Conservation (phyloP, 2,888 invertebrate species). For the Dasysyrphus albostriatus region DNA sequence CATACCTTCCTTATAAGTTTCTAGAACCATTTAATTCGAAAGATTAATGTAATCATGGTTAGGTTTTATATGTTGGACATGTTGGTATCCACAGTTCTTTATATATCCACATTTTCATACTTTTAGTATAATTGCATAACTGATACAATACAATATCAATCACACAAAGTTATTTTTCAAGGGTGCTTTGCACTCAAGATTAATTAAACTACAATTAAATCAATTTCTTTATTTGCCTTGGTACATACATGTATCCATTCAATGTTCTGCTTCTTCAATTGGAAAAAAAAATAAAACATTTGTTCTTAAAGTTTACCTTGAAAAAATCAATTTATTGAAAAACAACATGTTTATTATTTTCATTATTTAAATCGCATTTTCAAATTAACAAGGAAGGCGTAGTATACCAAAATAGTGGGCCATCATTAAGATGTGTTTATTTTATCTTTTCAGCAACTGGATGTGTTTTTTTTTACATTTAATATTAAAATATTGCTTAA, state of each 20-base stretch:
- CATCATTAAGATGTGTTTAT: conserved; percentile 14
- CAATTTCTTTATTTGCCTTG: neutral
- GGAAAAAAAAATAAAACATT: neutral
- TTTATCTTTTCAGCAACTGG: conserved; percentile 13
- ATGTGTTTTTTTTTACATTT: neutral
- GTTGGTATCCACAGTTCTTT: no score
- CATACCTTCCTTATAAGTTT: no score
- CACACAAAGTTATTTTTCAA: no score
- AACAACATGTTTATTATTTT: neutral
- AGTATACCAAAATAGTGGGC: conserved; percentile 24
- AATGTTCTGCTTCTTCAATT: neutral
- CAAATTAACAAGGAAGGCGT: conserved; percentile 5
- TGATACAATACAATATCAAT: no score
- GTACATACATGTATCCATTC: neutral
- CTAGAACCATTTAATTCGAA: no score
- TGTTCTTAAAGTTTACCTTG: neutral
- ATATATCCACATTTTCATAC: no score
- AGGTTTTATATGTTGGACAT: no score
- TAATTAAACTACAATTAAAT: neutral
- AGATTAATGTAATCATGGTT: no score
- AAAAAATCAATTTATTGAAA: neutral
- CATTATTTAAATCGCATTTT: neutral
- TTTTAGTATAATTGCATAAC: no score
- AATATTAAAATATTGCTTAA: neutral
- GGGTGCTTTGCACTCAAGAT: no score